A percentile compares a stretch with the other conserved stretches of the same genome.
phyloP scores from a whole-genome alignment of 1,140 invertebrate species.

The Polyergus mexicanus region DNA sequence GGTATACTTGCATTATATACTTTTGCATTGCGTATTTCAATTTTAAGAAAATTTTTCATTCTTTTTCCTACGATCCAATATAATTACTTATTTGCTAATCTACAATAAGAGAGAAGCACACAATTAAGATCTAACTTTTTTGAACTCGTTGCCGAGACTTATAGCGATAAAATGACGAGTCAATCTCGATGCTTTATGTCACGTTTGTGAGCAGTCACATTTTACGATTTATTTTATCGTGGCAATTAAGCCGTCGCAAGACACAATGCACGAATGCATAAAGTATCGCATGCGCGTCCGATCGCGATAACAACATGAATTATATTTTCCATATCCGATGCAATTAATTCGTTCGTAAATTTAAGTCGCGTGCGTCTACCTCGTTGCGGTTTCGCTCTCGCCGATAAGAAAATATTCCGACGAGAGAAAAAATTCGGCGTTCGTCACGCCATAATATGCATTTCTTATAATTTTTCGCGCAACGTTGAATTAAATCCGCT shows the following conservation, averaged over 20 bases:
- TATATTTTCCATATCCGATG: conserved; percentile 24
- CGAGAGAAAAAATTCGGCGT: conserved; percentile 16
- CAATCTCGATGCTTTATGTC: conserved; percentile 22
- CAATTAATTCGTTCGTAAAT: conserved; percentile 47
- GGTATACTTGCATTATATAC: neutral
- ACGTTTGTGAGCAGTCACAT: too few species aligned
- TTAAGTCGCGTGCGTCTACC: conserved; percentile 6
- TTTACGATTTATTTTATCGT: conserved; percentile 32
- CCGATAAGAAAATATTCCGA: neutral
- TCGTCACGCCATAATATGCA: neutral
- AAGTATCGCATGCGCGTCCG: neutral
- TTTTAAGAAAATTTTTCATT: neutral
- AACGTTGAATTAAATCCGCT: conserved; percentile 34
- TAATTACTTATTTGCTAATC: neutral
- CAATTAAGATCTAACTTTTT: conserved; percentile 16
- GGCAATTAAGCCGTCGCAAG: conserved; percentile 43
- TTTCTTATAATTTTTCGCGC: conserved; percentile 28
- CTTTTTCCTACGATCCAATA: neutral
- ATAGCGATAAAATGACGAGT: conserved; percentile 13
- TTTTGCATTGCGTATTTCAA: neutral
- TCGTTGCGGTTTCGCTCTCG: conserved; percentile 5
- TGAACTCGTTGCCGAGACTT: neutral
- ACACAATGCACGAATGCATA: conserved; percentile 18
- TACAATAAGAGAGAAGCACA: neutral
- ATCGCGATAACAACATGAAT: conserved; percentile 38